Base-by-base conservation (phyloP, 2,888 invertebrate species). In the Idaea aversata region DNA sequence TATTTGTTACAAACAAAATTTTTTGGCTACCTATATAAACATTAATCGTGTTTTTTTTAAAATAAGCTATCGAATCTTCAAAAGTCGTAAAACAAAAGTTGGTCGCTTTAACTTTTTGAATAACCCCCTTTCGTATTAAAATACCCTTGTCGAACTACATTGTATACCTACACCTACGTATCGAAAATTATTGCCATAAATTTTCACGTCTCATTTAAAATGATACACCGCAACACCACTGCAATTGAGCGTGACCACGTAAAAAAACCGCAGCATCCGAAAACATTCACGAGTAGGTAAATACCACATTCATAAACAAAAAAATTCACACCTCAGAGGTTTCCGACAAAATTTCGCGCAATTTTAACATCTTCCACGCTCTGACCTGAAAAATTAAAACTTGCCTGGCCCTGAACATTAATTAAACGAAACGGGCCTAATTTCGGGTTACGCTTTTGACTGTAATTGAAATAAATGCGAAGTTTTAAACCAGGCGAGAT, bases 391-490 rank as follows among this genome's bases (percentile, higher is more conserved):
- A 71, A 70, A 71, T 47, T 47, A 47, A 66, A 67, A 69, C 65
- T 65, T 65, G 47, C 71, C 71, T 72, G 73, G 73, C 76, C 76
- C 75, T 76, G 73, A 71, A 76, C 84, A 84, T 88, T 88, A 88
- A 88, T 88, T 88, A 87, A 82, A 82, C 78, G 72, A 76, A 86
- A 86, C 83, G 87, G 81, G 86, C 79, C 85, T 83, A 87, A 88
- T 88, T 88, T 83, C 81, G 84, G 84, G 82, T 83, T 81, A 84
- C 83, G 81, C 84, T 84, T 85, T 85, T 84, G 82, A 82, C 74
- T 74, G 76, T 88, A 89, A 88, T 88, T 89, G 88, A 88, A 88
- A 88, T 88, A 87, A 88, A 89, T 84, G 87, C 76, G 78, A 82
- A 81, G 80, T 86, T 88, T 88, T 87, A 85, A 87, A 87, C 4